A percentile compares a stretch with the other conserved stretches of the same genome.
Conservation (phyloP, 2,797 vertebrate species). For the Botia kubotai region DNA sequence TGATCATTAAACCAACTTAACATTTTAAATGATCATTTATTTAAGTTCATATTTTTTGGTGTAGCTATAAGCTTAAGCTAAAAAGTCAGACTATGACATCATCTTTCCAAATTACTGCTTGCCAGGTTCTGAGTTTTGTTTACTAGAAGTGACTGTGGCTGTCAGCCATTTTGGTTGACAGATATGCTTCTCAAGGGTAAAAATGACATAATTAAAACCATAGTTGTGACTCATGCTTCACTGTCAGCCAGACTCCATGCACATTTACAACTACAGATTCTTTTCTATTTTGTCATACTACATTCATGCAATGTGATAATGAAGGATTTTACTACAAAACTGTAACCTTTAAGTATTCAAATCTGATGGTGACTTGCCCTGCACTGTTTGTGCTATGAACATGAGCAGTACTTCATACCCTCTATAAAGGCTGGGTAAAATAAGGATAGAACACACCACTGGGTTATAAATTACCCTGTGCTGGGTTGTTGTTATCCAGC, state of each 20-base stretch:
- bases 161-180: constrained; percentile 1
- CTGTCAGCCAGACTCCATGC: background rate
- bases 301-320: background rate
- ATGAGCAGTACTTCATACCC: background rate
- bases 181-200: background rate
- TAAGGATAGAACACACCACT: too few species aligned
- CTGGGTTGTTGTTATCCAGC: too few species aligned
- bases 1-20: too few species aligned
- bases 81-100: background rate
- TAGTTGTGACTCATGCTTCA: constrained; percentile 17
- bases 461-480: too few species aligned
- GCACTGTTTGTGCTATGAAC: background rate
- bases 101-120: background rate
- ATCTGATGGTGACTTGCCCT: background rate
- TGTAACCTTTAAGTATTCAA: background rate
- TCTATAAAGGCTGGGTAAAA: too few species aligned
- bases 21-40: too few species aligned
- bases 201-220: background rate
- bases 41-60: too few species aligned
- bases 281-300: background rate
- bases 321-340: background rate
- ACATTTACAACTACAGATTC: background rate
- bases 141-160: background rate
- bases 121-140: background rate
- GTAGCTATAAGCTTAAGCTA: too few species aligned